Evolutionary conservation across 1,140 invertebrate genomes (phyloP), one percentile per base, ranked within the genome.

Genomic region (Notospermus geniculatus): DNA sequence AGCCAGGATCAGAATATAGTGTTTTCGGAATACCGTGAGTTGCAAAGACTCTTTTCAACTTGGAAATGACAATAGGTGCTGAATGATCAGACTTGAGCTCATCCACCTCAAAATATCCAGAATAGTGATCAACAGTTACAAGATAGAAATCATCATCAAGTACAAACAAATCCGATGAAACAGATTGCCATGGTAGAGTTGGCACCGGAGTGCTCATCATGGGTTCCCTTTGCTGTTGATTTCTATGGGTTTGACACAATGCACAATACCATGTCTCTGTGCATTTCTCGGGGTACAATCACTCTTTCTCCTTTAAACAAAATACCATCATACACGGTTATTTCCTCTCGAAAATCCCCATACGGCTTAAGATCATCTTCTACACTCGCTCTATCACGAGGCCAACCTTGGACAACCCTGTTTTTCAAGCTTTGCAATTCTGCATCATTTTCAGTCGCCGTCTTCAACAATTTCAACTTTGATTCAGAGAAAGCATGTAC

Each of bases 41-140:
- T 19, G 39, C 11, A 43, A 43, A 43, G 11, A 11, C 11, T 43
- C 19, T 43, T 43, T 19, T 43, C 39, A 43, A 19, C 39, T 43
- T 11, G 11, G 11, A 13, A 19, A 43, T 43, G 39, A 43, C 39
- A 13, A 19, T 43, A 13, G 39, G 39, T 13, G 11, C 39, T 13
- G 39, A 13, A 43, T 11, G 11, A 43, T 43, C 39, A 13, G 39
- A 19, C 11, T 19, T 13, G 11, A 43, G 19, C 19, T 43, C 19
- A 11, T 43, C 39, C 19, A 43, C 19, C 39, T 43, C 39, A 43
- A 43, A 43, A 2, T 2, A 69, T 11, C 54, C 2, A 30, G 53
- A 60, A 32, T 66, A 70, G 28, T 65, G 62, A 45, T 70, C 63
- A 36, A 55, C 54, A 13, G 59, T 30, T 1, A 69, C 32, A 2